phyloP scores from a whole-genome alignment of 2,888 invertebrate species.

The Hartigia nigra region DNA sequence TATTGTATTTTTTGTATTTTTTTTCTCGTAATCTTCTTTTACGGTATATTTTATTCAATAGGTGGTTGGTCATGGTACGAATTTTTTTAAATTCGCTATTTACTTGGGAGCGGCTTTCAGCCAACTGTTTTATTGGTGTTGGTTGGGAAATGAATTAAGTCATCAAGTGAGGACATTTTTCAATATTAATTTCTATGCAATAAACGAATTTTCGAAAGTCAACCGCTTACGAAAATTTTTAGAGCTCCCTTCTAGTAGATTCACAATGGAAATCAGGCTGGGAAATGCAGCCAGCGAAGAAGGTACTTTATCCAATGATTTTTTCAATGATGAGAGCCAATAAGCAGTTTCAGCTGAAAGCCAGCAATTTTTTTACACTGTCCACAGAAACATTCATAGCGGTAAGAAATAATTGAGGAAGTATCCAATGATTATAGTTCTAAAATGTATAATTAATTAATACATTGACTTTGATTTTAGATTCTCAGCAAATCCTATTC shows the following conservation, averaged over 20 bases:
- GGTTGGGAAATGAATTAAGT: constrained; percentile 49
- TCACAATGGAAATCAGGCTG: constrained; percentile 48
- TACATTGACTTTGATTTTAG: constrained; percentile 26
- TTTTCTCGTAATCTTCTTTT: not conserved
- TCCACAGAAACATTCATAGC: constrained; percentile 46
- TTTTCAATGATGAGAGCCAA: constrained; percentile 39
- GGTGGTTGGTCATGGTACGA: constrained; percentile 44
- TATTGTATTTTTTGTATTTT: not conserved
- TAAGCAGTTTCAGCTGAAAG: constrained; percentile 38
- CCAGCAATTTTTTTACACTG: constrained; percentile 44
- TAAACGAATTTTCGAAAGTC: not conserved
- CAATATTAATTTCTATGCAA: not conserved
- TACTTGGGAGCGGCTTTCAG: constrained; percentile 45
- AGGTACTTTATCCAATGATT: constrained; percentile 29
- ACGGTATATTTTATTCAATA: constrained; percentile 14
- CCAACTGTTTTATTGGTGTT: constrained; percentile 49
- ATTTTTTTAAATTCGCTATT: constrained; percentile 41
- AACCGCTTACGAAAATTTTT: not conserved
- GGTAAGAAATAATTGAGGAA: constrained; percentile 25
- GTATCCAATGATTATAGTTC: not conserved
- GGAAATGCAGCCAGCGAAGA: constrained; percentile 31
- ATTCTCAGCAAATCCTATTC: constrained; percentile 48
- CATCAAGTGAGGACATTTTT: constrained; percentile 36
- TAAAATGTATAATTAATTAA: not conserved
- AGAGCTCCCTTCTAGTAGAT: constrained; percentile 23